Percentiles rank a stretch among this genome's conserved stretches.
Evolutionary conservation across 1,140 invertebrate species (phyloP).

Genomic region (Pentalonia nigronervosa): DNA sequence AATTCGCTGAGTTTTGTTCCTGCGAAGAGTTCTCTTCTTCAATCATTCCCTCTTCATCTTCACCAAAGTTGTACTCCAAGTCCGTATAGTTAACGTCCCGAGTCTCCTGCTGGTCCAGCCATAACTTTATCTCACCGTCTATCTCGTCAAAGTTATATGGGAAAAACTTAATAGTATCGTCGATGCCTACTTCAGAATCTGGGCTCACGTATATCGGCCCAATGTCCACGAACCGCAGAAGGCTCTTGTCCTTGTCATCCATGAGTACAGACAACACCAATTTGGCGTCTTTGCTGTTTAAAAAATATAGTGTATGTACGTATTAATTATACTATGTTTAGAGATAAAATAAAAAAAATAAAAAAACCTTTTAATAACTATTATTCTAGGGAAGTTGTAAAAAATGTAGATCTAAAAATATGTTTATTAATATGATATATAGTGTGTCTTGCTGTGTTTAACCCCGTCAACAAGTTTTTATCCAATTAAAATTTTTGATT

Average conservation of each 20-base stretch:
- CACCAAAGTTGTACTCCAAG: background rate
- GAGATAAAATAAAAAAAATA: background rate
- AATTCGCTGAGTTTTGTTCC: background rate
- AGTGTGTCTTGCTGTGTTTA: too few relatives aligned
- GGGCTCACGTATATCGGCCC: constrained; percentile 62
- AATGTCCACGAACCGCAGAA: constrained; percentile 61
- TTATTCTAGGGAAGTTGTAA: background rate
- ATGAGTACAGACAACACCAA: constrained; percentile 61
- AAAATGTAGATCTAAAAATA: background rate
- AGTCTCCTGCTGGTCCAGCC: background rate
- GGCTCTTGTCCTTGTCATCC: constrained; percentile 60
- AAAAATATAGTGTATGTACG: background rate
- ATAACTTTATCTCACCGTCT: constrained; percentile 42
- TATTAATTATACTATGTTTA: background rate
- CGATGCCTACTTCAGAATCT: constrained; percentile 60
- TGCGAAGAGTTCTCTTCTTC: background rate
- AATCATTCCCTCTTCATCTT: background rate
- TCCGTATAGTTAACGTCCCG: background rate
- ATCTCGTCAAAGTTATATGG: constrained; percentile 55
- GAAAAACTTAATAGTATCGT: constrained; percentile 61
- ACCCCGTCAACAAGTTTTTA: too few relatives aligned
- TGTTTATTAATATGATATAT: background rate
- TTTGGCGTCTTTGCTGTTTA: constrained; percentile 58
- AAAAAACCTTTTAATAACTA: background rate
- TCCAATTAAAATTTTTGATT: too few relatives aligned